phyloP scores from a whole-genome alignment of 2,888 invertebrate genomes.

The Oeneis ivallda region DNA sequence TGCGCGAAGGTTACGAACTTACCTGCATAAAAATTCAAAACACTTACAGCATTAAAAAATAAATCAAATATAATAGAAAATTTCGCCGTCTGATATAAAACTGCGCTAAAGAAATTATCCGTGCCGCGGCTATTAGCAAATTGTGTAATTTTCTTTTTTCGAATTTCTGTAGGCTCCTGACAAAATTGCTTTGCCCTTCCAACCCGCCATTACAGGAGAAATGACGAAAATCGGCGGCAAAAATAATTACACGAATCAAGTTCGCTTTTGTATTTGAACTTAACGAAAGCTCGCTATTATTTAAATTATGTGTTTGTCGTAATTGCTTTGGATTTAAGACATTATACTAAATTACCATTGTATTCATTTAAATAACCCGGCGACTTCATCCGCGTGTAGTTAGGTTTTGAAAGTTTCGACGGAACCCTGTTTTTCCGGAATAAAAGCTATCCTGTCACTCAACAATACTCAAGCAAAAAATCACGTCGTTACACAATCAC shows the following conservation, averaged over 20 bases:
- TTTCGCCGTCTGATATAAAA: slow-evolving; percentile 47
- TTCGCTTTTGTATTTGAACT: slow-evolving; percentile 31
- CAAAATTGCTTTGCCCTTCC: slow-evolving; percentile 72
- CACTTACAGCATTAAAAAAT: background rate
- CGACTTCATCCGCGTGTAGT: too few relatives aligned
- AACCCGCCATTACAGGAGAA: slow-evolving; percentile 66
- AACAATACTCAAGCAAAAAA: too few relatives aligned
- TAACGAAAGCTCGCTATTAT: slow-evolving; percentile 17
- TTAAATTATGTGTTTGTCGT: slow-evolving; percentile 14
- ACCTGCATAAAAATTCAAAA: background rate
- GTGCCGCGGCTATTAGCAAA: slow-evolving; percentile 71
- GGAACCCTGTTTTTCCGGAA: too few relatives aligned
- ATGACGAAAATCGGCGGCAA: slow-evolving; percentile 64
- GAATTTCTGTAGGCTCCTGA: slow-evolving; percentile 69
- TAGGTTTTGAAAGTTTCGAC: too few relatives aligned
- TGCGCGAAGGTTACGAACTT: too few relatives aligned
- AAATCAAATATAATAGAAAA: slow-evolving; percentile 6
- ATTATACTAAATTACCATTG: background rate
- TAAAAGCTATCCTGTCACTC: too few relatives aligned
- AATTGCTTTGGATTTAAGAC: background rate
- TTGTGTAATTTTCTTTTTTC: slow-evolving; percentile 79
- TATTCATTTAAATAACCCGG: background rate
- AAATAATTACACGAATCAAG: slow-evolving; percentile 43
- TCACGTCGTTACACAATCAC: too few relatives aligned
- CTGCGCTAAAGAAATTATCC: slow-evolving; percentile 69